Evolutionary conservation across 2,113 vertebrate genomes (phyloP).

Genomic region (Zosterops borbonicus): DNA sequence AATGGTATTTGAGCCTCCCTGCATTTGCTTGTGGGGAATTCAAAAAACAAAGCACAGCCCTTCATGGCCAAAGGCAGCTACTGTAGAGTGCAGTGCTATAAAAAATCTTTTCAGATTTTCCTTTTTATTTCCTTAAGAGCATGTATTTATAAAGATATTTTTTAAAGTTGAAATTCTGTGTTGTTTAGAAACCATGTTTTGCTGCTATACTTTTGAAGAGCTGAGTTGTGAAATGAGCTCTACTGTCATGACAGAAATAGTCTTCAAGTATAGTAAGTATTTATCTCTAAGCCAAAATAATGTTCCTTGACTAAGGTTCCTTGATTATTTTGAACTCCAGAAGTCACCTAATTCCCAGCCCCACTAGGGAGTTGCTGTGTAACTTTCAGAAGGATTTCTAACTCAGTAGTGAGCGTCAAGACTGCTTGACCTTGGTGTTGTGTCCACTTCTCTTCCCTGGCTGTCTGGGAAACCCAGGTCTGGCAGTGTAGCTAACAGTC

Average conservation of each 20-base stretch:
- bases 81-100: background rate
- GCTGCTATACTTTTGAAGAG: background rate
- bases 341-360: background rate
- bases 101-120: background rate
- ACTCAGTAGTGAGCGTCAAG: background rate
- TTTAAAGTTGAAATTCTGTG: background rate
- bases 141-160: background rate
- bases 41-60: background rate
- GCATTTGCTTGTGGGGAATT: background rate
- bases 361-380: background rate
- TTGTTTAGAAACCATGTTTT: background rate
- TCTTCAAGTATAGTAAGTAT: background rate
- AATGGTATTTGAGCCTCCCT: background rate
- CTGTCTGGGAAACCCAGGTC: rapidly evolving
- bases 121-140: background rate
- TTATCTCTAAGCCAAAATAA: background rate
- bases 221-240: background rate
- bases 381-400: background rate
- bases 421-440: background rate
- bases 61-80: background rate
- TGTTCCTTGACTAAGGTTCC: background rate
- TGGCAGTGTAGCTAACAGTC: background rate
- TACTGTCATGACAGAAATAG: background rate
- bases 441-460: rapidly evolving
- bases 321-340: background rate